Evolutionary conservation across 2,888 invertebrate species (phyloP).

Genomic region (Tridacna gigas): DNA sequence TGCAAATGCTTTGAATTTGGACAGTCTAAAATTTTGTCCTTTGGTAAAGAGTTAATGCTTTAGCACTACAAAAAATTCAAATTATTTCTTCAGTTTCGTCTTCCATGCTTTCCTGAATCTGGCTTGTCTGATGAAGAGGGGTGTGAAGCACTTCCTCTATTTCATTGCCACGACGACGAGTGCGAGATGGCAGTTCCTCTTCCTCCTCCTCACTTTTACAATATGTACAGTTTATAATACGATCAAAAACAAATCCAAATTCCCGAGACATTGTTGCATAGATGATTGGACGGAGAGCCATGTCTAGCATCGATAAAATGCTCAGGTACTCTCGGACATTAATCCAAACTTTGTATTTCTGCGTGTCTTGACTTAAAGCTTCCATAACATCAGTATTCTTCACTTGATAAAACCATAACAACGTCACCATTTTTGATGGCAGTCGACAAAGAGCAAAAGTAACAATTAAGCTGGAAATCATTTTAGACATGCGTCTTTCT

Average conservation of each 20-base stretch:
- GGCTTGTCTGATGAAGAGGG: slow-evolving; percentile 29
- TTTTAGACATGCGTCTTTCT: slow-evolving; percentile 74
- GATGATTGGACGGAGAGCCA: slow-evolving; percentile 76
- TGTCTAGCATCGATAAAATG: slow-evolving; percentile 74
- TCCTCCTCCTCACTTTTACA: slow-evolving; percentile 63
- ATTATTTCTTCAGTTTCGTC: slow-evolving; percentile 52
- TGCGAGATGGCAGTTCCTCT: slow-evolving; percentile 39
- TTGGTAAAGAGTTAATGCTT: not conserved
- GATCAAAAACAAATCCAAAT: slow-evolving; percentile 77
- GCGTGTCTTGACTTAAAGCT: slow-evolving; percentile 43
- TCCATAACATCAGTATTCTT: slow-evolving; percentile 49
- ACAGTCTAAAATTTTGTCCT: too few species aligned
- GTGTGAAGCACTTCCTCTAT: slow-evolving; percentile 55
- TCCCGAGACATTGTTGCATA: slow-evolving; percentile 78
- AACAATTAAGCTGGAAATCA: slow-evolving; percentile 73
- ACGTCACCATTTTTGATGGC: slow-evolving; percentile 70
- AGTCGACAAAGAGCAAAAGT: slow-evolving; percentile 74
- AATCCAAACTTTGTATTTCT: slow-evolving; percentile 57
- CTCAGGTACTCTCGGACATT: slow-evolving; percentile 60
- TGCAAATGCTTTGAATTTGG: not conserved
- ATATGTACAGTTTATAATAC: slow-evolving; percentile 78
- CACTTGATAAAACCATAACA: slow-evolving; percentile 69
- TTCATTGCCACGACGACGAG: slow-evolving; percentile 47
- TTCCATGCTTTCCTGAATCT: slow-evolving; percentile 33
- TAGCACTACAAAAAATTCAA: not conserved